phyloP scores from a whole-genome alignment of 2,113 vertebrate species.

The Xyliphius kryptos region DNA sequence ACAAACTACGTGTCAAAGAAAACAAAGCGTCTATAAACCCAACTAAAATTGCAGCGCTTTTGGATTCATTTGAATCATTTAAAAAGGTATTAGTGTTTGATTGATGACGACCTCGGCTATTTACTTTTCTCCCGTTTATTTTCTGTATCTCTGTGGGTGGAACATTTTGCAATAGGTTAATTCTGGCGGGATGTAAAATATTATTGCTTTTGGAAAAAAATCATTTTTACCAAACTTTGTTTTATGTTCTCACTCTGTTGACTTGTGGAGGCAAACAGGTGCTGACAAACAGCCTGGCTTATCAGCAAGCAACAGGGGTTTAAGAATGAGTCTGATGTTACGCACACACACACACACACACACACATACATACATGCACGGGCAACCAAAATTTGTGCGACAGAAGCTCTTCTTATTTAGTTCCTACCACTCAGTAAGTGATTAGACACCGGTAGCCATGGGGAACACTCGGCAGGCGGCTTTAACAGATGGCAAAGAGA shows the following conservation, averaged over 20 bases:
- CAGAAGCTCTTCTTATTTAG: slow-evolving; percentile 22
- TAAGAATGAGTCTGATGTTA: slow-evolving; percentile 31
- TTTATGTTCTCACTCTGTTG: slow-evolving; percentile 9
- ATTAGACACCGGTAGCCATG: slow-evolving; percentile 20
- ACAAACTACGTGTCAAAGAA: no score
- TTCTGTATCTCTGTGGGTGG: not conserved
- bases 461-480: slow-evolving; percentile 20
- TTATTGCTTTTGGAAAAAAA: slow-evolving; percentile 11
- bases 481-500: slow-evolving; percentile 41
- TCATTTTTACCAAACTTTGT: slow-evolving; percentile 18
- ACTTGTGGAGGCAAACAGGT: slow-evolving; percentile 28
- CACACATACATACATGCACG: slow-evolving; percentile 21
- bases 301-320: slow-evolving; percentile 36
- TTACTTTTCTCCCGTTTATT: not conserved
- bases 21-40: no score
- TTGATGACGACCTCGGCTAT: not conserved
- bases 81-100: not conserved
- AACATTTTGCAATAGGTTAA: slow-evolving; percentile 6
- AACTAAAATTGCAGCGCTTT: no score
- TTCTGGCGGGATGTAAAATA: not conserved
- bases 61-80: no score
- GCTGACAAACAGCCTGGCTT: slow-evolving; percentile 32
- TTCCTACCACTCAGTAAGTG: slow-evolving; percentile 13
- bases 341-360: slow-evolving; percentile 15
- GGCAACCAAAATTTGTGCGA: not conserved